Base-by-base conservation (phyloP, 2,888 invertebrate species). In the Boloria euphrosyne region DNA sequence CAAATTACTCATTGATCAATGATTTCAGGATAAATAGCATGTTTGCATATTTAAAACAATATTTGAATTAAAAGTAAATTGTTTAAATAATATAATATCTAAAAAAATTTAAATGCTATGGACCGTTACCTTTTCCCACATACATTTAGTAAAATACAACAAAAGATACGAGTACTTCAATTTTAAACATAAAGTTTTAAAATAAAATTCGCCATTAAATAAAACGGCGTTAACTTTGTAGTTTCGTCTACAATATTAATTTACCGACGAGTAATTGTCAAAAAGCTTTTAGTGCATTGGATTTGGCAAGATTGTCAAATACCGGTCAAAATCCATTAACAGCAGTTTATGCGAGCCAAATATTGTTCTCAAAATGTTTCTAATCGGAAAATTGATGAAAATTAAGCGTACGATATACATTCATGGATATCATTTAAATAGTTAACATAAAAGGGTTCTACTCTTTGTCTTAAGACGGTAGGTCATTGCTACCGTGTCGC, bases 381-480 rank as follows among this genome's bases (percentile, higher is more conserved):
- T 46, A 57, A 4, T 44, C 44, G 10, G 22, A 46, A n/a, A 51
- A 43, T 51, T 52, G 10, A 53, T 27, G 43, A 61, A 61, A 61
- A 51, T 3, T 5, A 52, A 4, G 22, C 13, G 16, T 3, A 5
- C 16, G 22, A 22, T 6, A n/a, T 22, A 13, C 13, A 10, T 44
- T 44, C 46, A 27, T 55, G 14, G 17, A 4, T 10, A 18, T 43
- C 18, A n/a, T 57, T 46, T 46, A n/a, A 55, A 18, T 50, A 22
- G 31, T 66, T 63, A 54, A 46, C 54, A 66, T 77, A 80, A 84
- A 85, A 80, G 84, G 84, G 84, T 84, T 86, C 83, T 90, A 86
- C 87, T 89, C 89, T 89, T 90, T 90, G 91, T 90, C 89, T 90
- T 85, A 89, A 89, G 88, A 87, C 84, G 83, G 83, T 80, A 80